Evolutionary conservation across 2,797 vertebrate genomes (phyloP), one percentile per base, ranked within the genome.

Genomic region (Muscicapa striata): DNA sequence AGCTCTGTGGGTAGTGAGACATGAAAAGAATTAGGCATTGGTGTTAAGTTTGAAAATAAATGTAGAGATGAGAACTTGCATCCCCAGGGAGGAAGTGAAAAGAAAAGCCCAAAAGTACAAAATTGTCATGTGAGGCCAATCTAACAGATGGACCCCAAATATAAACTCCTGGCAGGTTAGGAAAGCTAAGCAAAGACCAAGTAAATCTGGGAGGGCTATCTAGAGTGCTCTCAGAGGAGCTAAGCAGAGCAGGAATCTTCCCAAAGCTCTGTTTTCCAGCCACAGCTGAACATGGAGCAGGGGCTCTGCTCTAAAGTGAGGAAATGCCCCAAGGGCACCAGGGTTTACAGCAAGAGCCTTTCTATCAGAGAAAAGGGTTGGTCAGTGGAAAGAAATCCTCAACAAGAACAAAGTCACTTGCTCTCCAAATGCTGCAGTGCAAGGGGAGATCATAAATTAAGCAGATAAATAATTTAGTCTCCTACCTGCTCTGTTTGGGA

Each of bases 131-230:
- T 27, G 82, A 84, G 79, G 84, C 84, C 79, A 77, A 74, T 68
- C 27, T 23, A 86, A 85, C 89, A 94, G 87, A 92, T 69, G 51
- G 92, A 76, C 48, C 87, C 69, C 66, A 90, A 87, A 94, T 87
- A 93, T 68, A 91, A 93, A 91, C 51, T 72, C 40, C 29, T 11
- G 32, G 18, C 40, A 66, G 73, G 30, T 67, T 24, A 63, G 38
- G 40, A 32, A 73, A 86, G 64, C 87, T 18, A 30, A 79, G 20
- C 41, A 89, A 80, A 84, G 24, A 8, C 29, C 49, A 58, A 58
- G 57, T 73, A 40, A 43, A n/a, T 58, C 15, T 84, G 75, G 32
- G 84, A 84, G 29, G 64, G 29, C 6, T 58, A 8, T 32, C 55
- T 52, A 29, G 5, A 30, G 32, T 7, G 43, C 36, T 81, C 62